Evolutionary conservation across 2,888 invertebrate genomes (phyloP), one percentile per base, ranked within the genome.

Genomic region (Epirrita christyi): DNA sequence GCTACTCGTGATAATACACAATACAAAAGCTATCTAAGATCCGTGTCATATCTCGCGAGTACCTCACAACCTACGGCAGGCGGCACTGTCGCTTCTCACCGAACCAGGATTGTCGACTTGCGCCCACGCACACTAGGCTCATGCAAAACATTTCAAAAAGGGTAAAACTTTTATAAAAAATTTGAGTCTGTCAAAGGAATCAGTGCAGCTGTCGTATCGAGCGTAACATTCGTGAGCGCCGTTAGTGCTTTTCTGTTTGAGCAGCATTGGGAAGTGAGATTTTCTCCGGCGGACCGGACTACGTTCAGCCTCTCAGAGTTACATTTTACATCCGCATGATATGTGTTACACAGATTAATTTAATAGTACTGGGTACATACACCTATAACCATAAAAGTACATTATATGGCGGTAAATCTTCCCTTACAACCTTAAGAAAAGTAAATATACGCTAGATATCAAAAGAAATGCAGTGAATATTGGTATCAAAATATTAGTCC

Each of bases 401-500:
- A 88, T 80, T 73, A 85, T 79, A 87, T 86, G 83, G 85, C 81
- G 82, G 82, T 83, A 75, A 76, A 67, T 72, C 46, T 81, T 84
- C 76, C 81, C 81, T 81, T 87, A 91, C 79, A 83, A 81, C 86
- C 84, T 81, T 81, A 81, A 73, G 73, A 77, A 78, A 85, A 77
- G 81, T 75, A 80, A 84, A 80, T 85, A 86, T 80, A 87, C 78
- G 83, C 82, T 86, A 87, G 83, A 82, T 85, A 86, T 82, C 84
- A 87, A 86, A 88, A 72, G 72, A 89, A 88, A 88, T 82, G 85
- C 83, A 80, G 85, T 85, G 88, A 91, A 91, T 87, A 91, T 88
- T 80, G 78, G 78, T 92, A 92, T 91, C 90, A 92, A 92, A 92
- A 92, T 83, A 83, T 89, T 87, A 87, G 75, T 74, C 76, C 83